A percentile compares a stretch with the other conserved stretches of the same genome.
These are phyloP conservation scores for Anoplopoma fimbria DNA, from an alignment of 2,113 vertebrate species.

Conservation along the genomic window DNA sequence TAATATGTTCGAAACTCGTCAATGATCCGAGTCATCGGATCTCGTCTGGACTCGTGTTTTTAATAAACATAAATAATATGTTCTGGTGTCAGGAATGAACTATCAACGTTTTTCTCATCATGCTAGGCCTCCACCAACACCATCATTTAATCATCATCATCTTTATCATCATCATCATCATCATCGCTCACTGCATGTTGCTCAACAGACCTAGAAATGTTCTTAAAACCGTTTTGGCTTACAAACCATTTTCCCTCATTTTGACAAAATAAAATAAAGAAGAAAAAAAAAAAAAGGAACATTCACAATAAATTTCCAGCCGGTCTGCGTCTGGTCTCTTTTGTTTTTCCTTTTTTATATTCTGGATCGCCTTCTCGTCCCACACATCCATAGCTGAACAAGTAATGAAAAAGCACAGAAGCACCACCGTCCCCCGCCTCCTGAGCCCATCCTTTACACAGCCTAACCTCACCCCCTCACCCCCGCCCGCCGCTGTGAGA, in stretches of 20 bases:
- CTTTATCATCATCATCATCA: constrained; percentile 30
- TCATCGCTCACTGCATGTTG: constrained; percentile 80
- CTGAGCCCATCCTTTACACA: constrained; percentile 24
- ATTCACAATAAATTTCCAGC: constrained; percentile 87
- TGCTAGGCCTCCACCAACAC: constrained; percentile 29
- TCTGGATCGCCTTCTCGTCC: constrained; percentile 71
- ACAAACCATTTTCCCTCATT: constrained; percentile 82
- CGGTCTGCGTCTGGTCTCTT: constrained; percentile 81
- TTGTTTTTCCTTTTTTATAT: constrained; percentile 24
- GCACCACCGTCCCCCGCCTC: constrained; percentile 23
- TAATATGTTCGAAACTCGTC: constrained; percentile 85
- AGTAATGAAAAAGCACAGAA: constrained; percentile 82
- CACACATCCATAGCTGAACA: constrained; percentile 84
- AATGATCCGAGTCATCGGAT: constrained; percentile 44
- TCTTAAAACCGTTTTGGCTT: constrained; percentile 85
- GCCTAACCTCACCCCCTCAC: constrained; percentile 57
- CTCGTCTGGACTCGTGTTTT: constrained; percentile 76
- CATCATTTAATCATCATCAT: constrained; percentile 1
- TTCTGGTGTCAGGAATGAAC: constrained; percentile 68
- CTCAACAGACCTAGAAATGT: constrained; percentile 85
- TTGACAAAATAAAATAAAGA: constrained; percentile 53
- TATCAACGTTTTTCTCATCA: constrained; percentile 12
- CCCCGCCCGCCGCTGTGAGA: background rate
- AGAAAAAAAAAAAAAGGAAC: constrained; percentile 61
- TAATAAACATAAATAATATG: constrained; percentile 85